phyloP scores from a whole-genome alignment of 2,888 invertebrate species.

The Harpagoxenus sublaevis region DNA sequence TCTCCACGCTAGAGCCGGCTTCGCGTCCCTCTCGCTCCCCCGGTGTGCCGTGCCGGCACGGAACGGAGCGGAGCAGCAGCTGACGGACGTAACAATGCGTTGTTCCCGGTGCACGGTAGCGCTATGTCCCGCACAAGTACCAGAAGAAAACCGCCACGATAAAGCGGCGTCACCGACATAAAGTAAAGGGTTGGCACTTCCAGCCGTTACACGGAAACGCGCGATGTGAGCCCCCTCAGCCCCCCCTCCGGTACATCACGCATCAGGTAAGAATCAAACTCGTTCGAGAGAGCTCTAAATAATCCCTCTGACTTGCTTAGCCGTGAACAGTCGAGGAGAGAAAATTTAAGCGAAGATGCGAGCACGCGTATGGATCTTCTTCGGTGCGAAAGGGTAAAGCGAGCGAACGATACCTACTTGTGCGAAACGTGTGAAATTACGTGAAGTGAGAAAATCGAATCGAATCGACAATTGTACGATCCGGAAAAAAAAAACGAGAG shows the following conservation, averaged over 20 bases:
- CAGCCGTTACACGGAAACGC: constrained; percentile 24
- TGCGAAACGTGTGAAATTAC: not conserved
- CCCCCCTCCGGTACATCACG: not conserved
- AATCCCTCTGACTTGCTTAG: not conserved
- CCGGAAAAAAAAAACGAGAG: not conserved
- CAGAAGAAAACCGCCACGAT: constrained; percentile 55
- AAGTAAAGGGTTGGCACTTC: constrained; percentile 14
- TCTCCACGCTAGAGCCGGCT: constrained; percentile 41
- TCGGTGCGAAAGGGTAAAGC: not conserved
- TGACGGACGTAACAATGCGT: constrained; percentile 76
- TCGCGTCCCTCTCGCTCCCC: constrained; percentile 59
- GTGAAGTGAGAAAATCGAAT: not conserved
- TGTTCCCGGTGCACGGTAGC: constrained; percentile 63
- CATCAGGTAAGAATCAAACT: constrained; percentile 31
- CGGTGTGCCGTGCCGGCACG: constrained; percentile 63
- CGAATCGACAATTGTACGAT: not conserved
- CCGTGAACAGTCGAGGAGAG: not conserved
- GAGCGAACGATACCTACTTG: not conserved
- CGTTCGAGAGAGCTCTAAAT: not conserved
- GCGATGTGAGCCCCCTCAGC: constrained; percentile 14
- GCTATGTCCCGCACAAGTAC: constrained; percentile 63
- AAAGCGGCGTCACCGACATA: constrained; percentile 25
- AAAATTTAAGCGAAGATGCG: not conserved
- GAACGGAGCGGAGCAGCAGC: constrained; percentile 73
- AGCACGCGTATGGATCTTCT: not conserved